Evolutionary conservation across 2,888 invertebrate genomes (phyloP), one percentile per base, ranked within the genome.

Genomic region (Aleiodes leptofemur): DNA sequence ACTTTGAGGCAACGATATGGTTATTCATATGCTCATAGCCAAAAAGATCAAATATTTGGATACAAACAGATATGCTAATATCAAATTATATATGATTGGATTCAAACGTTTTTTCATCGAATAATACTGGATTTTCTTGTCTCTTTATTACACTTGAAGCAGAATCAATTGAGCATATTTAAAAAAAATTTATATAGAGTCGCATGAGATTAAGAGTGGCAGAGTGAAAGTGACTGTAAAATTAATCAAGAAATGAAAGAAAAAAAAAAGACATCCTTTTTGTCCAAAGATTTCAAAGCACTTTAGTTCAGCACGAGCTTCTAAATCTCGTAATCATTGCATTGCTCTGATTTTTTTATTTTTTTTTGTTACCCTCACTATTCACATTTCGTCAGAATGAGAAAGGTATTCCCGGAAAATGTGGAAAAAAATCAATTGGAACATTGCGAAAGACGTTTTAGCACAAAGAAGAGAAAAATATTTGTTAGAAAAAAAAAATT

Each of bases 351-450:
- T 57, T 72, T 72, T 43, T 64, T 64, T 23, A 1, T 23, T 23
- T 23, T 23, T 23, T 23, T 23, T 23, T 23, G 23, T 38, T 57
- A 48, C 55, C 34, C 59, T 43, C 14, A 13, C 61, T 16, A 14
- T 61, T 16, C 38, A 14, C 8, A 59, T 59, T 59, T 59, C 48
- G 48, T 64, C 68, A 76, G 76, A 79, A 76, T 77, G 72, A 75
- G 78, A 61, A 72, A 77, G 76, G 74, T 64, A 57, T 61, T 66
- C 72, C 55, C 56, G 69, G 76, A 80, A 80, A 78, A 76, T 78
- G 76, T 61, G 64, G 71, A 77, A 72, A 72, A 23, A 77, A 78
- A 80, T 79, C 77, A 77, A 31, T 34, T 38, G 34, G 50, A 66
- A 69, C 68, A 38, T 69, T 68, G 61, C 53, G 43, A 68, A 66